Base-by-base conservation (phyloP, 2,797 vertebrate genomes). In the Rhinophrynus dorsalis region DNA sequence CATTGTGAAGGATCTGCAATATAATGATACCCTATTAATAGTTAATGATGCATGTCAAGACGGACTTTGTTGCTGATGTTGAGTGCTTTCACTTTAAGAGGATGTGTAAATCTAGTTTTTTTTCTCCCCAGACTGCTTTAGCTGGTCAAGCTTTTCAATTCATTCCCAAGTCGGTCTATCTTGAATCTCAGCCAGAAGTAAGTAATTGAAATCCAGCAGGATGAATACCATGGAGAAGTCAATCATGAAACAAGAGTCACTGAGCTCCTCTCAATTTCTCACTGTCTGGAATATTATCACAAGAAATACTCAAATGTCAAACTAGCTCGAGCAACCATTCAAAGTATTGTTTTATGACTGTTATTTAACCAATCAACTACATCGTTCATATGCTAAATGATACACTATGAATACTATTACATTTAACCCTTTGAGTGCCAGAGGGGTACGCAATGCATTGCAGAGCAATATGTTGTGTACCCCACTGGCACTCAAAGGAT, bases 11-110 rank as follows among this genome's bases (percentile, higher is more conserved):
- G 84, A 84, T 64, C 61, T 75, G 81, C 78, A 78, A 76, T 87
- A 82, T 83, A 80, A 86, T 74, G 79, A 81, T 73, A 76, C 78
- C 67, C 59, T 52, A 80, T 83, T 84, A 83, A 83, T 79, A 85
- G 79, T 78, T 83, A 86, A 83, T 79, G 79, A 63, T 61, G 64
- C 50, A 62, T 70, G 75, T 77, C 77, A 79, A 59, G 68, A 65
- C 60, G n/a, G 74, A 56, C 26, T 56, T 2, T 1, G 54, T 61
- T 42, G 32, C 54, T 27, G 17, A 60, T 45, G 42, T 52, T 33
- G 27, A 57, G 71, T 54, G 69, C 67, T 76, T 78, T 60, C 40
- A 50, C 75, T 83, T 79, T 61, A 75, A 73, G 40, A 61, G 38
- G 48, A 0, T 9, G 29, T 27, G 45, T 24, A 77, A 32, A 26